Percentiles rank a stretch among this genome's conserved stretches.
Evolutionary conservation across 2,113 vertebrate species (phyloP).

Genomic region (Calypte anna): DNA sequence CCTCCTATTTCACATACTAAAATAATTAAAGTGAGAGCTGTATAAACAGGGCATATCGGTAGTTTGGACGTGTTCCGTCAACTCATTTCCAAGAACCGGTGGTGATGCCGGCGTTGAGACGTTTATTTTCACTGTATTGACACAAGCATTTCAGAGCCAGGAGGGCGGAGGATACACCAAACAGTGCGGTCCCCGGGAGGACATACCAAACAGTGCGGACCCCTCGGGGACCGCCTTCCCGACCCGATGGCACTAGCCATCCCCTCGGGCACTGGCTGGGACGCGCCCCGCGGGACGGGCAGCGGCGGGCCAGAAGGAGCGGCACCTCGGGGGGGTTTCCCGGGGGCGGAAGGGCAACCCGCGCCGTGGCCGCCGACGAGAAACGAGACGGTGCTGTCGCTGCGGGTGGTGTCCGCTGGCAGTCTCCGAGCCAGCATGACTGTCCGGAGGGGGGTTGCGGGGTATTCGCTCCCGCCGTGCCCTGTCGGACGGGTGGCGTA

Average conservation of each 20-base stretch:
- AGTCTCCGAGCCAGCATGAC: background rate
- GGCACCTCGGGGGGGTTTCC: too few species aligned
- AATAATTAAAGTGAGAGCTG: background rate
- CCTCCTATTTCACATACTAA: slow-evolving; percentile 34
- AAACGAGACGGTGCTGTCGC: background rate
- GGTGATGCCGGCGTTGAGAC: background rate
- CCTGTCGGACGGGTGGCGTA: background rate
- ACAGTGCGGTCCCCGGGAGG: too few species aligned
- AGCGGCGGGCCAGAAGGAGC: background rate
- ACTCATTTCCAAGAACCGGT: background rate
- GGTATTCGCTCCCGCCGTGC: background rate
- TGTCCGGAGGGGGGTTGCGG: background rate
- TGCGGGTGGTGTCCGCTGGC: background rate
- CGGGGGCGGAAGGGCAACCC: rapidly evolving
- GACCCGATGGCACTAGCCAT: too few species aligned
- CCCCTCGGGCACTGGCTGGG: too few species aligned
- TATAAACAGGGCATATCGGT: background rate
- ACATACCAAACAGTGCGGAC: too few species aligned
- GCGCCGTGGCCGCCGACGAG: too few species aligned
- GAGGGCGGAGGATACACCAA: background rate
- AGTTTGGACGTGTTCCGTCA: background rate
- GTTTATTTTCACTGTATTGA: background rate
- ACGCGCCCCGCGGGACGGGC: too few species aligned
- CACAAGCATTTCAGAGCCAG: background rate
- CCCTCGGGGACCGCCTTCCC: too few species aligned